Base-by-base conservation (phyloP, 2,888 invertebrate species). In the Psococerastis gibbosa region DNA sequence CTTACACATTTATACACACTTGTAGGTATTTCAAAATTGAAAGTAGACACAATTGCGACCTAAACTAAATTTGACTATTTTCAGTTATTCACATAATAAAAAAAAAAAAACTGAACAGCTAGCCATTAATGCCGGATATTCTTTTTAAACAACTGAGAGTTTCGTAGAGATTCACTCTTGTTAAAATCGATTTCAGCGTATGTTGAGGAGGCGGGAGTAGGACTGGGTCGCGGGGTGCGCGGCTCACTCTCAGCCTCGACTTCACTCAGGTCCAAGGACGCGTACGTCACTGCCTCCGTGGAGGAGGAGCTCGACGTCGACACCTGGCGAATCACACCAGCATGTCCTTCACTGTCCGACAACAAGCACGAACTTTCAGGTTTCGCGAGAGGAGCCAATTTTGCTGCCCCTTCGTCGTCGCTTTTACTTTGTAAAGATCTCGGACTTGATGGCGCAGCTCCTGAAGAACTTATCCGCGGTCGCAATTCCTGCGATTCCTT, bases 111-210 rank as follows among this genome's bases (percentile, higher is more conserved):
- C 27, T 9, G 27, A 6, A 27, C 6, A 6, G 11, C 11, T 27
- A 9, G 6, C 8, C 27, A 27, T 38, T 38, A 38, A 38, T 38
- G 38, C 20, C 38, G 38, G 5, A 38, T 38, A 18, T 38, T 38
- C 20, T 20, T 38, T 18, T 38, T 38, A 20, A 20, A 20, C 22
- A 20, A 20, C 22, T 17, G 22, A 13, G 17, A 20, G 22, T 16
- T 20, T 15, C 38, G 38, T 3, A 38, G 38, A 38, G 38, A 38
- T 51, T 72, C 73, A 58, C 73, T 70, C 59, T 75, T 73, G 23
- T 71, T 66, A 62, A 83, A 84, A 67, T 83, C 83, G 48, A 84
- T 83, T 65, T 81, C 75, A 49, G 83, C 82, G 62, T 84, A 84
- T 32, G 70, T 69, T 35, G 67, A 56, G 47, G 59, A 54, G 42